Evolutionary conservation across 2,888 invertebrate genomes (phyloP).

Genomic region (Drosophila diplacantha): DNA sequence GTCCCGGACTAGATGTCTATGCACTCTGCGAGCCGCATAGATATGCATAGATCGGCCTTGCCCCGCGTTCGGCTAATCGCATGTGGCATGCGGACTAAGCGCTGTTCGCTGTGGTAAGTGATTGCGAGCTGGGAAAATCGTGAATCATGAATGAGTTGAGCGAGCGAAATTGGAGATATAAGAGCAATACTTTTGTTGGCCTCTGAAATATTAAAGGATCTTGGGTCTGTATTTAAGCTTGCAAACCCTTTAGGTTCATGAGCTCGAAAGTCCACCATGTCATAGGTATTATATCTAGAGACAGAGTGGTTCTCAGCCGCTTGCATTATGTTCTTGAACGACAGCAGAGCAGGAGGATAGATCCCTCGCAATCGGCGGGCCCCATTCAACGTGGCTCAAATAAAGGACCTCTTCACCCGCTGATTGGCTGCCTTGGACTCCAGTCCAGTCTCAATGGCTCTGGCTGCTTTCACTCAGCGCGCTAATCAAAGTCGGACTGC

Average conservation of each 20-base stretch:
- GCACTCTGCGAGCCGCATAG: slow-evolving; percentile 16
- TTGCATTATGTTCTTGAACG: neutral
- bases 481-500: slow-evolving; percentile 40
- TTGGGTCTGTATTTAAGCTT: neutral
- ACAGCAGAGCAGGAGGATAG: too few relatives aligned
- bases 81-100: slow-evolving; percentile 29
- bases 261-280: neutral
- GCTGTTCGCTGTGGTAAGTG: slow-evolving; percentile 30
- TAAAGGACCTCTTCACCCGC: slow-evolving; percentile 4
- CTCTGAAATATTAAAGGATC: neutral
- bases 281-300: neutral
- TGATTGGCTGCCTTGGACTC: slow-evolving; percentile 26
- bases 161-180: neutral
- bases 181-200: neutral
- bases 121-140: slow-evolving; percentile 29
- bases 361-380: neutral
- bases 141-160: slow-evolving; percentile 17
- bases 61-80: slow-evolving; percentile 21
- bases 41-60: neutral
- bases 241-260: neutral
- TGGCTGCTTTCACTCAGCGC: slow-evolving; percentile 19
- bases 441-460: slow-evolving; percentile 30
- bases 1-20: slow-evolving; percentile 29
- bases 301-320: neutral
- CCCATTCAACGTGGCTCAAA: slow-evolving; percentile 8